Base-by-base conservation (phyloP, 2,113 vertebrate genomes). In the Mormyrus iriodes region DNA sequence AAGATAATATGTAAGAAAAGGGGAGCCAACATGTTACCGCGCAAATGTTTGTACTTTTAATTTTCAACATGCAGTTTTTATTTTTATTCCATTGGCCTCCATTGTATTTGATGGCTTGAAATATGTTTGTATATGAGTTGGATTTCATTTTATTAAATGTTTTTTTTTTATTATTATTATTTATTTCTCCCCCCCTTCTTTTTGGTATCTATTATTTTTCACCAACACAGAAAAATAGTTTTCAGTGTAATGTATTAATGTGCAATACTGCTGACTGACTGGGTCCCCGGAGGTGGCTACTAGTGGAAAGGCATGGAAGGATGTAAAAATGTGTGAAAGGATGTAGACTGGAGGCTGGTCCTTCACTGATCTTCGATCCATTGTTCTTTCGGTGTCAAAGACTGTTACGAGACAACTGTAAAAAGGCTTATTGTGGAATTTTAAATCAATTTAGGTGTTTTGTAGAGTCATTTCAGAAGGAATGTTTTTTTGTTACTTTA, bases 391-490 rank as follows among this genome's bases (percentile, higher is more conserved):
- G 92, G 93, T 94, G 94, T 95, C 92, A 90, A 93, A 85, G 53
- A 49, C 88, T 83, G 51, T 55, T 84, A 61, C 76, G 90, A 90
- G 90, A 91, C 92, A 93, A 93, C 91, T 42, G 48, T 42, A 46
- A 79, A 73, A 61, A 61, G 88, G 88, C 91, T 94, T 95, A 95
- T 96, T 96, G 95, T 94, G 92, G 94, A 94, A 95, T 93, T 95
- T 91, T 93, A 90, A 90, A 94, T 83, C 79, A 95, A 92, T 90
- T 92, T 95, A 93, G 95, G 94, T 88, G 94, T 96, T 96, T 96
- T 96, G 95, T 96, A 96, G 95, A 96, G 95, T 94, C 95, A 94
- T 93, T 91, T 92, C 93, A 93, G 90, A 93, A 92, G 93, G 91
- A 92, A 91, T 91, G 92, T 90, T 61, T 69, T 58, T 93, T 92